Conservation (phyloP, 2,888 invertebrate species). For the Eilema griseolum region DNA sequence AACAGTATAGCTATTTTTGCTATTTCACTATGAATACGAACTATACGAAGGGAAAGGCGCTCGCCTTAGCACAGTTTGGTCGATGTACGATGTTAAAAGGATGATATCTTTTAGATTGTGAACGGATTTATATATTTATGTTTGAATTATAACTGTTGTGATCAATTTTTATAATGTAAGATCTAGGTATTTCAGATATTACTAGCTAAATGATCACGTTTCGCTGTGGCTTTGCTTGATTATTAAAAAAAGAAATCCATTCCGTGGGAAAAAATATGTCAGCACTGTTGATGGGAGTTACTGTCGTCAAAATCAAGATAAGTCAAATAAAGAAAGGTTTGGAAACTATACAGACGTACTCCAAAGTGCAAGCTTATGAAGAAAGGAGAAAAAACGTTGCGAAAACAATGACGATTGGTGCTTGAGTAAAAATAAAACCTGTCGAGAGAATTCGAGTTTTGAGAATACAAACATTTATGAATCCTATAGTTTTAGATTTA, state of each 20-base stretch:
- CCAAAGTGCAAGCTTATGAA: background rate
- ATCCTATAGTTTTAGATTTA: too few relatives aligned
- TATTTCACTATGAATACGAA: slow-evolving; percentile 87
- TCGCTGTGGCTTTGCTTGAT: background rate
- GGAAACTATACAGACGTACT: too few relatives aligned
- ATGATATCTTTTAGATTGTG: slow-evolving; percentile 57
- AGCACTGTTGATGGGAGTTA: background rate
- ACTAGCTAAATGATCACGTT: background rate
- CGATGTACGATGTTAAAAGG: slow-evolving; percentile 57
- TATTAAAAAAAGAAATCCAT: background rate
- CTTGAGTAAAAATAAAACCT: too few relatives aligned
- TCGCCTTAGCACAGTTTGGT: slow-evolving; percentile 85
- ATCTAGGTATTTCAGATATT: background rate
- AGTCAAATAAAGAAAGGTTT: background rate
- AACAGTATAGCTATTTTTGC: slow-evolving; percentile 85
- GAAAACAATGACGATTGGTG: too few relatives aligned
- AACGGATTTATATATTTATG: slow-evolving; percentile 51
- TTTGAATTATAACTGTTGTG: slow-evolving; percentile 23
- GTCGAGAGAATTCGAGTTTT: too few relatives aligned
- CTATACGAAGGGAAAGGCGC: slow-evolving; percentile 86
- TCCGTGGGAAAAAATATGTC: background rate
- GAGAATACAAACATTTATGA: too few relatives aligned
- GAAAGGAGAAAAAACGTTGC: too few relatives aligned
- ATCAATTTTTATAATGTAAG: background rate
- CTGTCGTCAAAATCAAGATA: background rate